Conservation (phyloP, 2,888 invertebrate genomes). For the Diaphora mendica region DNA sequence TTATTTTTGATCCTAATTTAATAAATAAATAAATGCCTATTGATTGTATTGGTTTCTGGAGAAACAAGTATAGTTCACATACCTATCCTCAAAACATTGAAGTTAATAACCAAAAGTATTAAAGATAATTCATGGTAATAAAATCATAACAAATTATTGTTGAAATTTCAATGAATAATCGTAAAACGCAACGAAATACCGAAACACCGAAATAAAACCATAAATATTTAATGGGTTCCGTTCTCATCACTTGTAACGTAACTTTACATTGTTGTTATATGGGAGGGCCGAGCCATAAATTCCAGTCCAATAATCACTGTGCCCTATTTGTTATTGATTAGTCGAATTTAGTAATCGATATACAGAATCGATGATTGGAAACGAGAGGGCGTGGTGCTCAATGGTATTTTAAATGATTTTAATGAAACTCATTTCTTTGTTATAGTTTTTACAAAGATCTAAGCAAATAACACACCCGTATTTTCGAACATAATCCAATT, state of each 20-base stretch:
- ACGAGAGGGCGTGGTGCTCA: slow-evolving; percentile 36
- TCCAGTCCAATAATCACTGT: slow-evolving; percentile 61
- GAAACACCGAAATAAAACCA: slow-evolving; percentile 47
- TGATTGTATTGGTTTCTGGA: too few relatives aligned
- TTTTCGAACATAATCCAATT: not conserved
- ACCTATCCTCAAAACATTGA: too few relatives aligned
- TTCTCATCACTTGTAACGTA: slow-evolving; percentile 62
- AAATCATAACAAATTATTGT: slow-evolving; percentile 22
- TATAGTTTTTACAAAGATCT: not conserved
- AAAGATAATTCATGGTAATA: slow-evolving; percentile 26
- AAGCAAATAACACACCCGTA: too few relatives aligned
- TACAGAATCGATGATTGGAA: slow-evolving; percentile 43
- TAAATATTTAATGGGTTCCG: slow-evolving; percentile 53
- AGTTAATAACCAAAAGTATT: too few relatives aligned
- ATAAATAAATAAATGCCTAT: too few relatives aligned
- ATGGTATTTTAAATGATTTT: slow-evolving; percentile 28
- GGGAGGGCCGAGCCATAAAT: slow-evolving; percentile 66
- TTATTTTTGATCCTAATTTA: too few relatives aligned
- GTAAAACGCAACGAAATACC: slow-evolving; percentile 34
- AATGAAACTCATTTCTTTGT: not conserved
- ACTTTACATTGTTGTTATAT: slow-evolving; percentile 57
- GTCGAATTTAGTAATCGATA: slow-evolving; percentile 54
- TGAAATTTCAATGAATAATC: slow-evolving; percentile 32
- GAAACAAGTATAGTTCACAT: not conserved
- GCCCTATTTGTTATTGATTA: slow-evolving; percentile 57